Evolutionary conservation across 1,140 invertebrate genomes (phyloP), one percentile per base, ranked within the genome.

Genomic region (Scaptodrosophila lebanonensis): DNA sequence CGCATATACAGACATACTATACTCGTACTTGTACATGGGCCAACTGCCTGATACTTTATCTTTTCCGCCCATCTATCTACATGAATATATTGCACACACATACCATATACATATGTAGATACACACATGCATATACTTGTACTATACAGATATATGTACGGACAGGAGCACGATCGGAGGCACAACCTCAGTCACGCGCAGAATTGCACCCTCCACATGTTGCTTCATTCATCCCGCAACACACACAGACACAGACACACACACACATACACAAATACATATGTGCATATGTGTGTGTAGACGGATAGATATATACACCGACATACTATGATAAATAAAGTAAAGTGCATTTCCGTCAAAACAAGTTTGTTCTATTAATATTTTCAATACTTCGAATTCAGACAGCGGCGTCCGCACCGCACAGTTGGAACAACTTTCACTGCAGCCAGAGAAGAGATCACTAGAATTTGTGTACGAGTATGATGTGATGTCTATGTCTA

Each of bases 321-420:
- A 73, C 66, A 66, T 65, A 66, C 61, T 83, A 75, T 79, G 75
- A 82, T 82, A 82, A 82, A 82, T 82, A 82, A 82, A 79, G 69
- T 79, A 79, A 79, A 83, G 75, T 82, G 75, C 75, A 82, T 82
- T 82, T 82, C 75, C 75, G 75, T 82, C 75, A 82, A 82, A 82
- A 82, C 75, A 82, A 82, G 75, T 82, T 82, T 82, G 75, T 82
- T 82, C 75, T 82, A 82, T 82, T 82, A 82, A 82, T 82, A 82
- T 82, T 82, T 82, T 82, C 76, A 82, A 82, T 82, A 82, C 75
- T 83, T 82, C 76, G 75, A 83, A 82, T 83, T 76, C 70, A 73
- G 69, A 73, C 75, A 56, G 52, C 66, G 53, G 58, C n/a, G n/a
- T n/a, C n/a, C n/a, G n/a, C n/a, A n/a, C 62, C 39, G 65, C 32